Base-by-base conservation (phyloP, 2,888 invertebrate genomes). In the Hemistola chrysoprasaria region DNA sequence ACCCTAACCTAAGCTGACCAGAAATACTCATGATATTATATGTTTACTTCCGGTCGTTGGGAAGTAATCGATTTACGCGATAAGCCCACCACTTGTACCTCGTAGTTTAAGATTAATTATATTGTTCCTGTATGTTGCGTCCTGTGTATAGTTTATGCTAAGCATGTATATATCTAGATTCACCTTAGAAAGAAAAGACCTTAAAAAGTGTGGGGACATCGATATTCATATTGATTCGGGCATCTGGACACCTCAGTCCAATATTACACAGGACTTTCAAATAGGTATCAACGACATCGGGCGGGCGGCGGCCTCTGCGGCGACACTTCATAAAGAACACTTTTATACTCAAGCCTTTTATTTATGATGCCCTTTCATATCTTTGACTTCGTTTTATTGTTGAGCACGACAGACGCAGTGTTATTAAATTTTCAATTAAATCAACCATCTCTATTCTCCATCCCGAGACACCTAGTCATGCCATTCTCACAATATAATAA, bases 301-400 rank as follows among this genome's bases (percentile, higher is more conserved):
- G 65, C 62, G 60, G 44, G 52, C 54, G 59, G 64, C 63, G 60
- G 62, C 70, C 59, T 65, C 70, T 72, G 78, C 63, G 81, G 80
- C 76, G 77, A 81, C 85, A 84, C 85, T 86, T 85, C 87, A 85
- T 88, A 87, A 85, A 86, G 84, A 80, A 81, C 78, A 84, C 85
- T 86, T 85, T 85, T 83, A 81, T 82, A 80, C 80, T 78, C 77
- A 75, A 80, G 78, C 81, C 80, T 82, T 84, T 85, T 84, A 85
- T 85, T 84, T 87, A 86, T 82, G 79, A 70, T 73, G 75, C 76
- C 79, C 76, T 78, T 79, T 80, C 77, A 77, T 71, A 76, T 79
- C 78, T 78, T 75, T 56, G 73, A 69, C 71, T 77, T 76, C 72
- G 61, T 79, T 80, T 82, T 78, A 80, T 78, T 81, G 69, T 73